phyloP scores from a whole-genome alignment of 2,888 invertebrate species.

The Halocaridina rubra region DNA sequence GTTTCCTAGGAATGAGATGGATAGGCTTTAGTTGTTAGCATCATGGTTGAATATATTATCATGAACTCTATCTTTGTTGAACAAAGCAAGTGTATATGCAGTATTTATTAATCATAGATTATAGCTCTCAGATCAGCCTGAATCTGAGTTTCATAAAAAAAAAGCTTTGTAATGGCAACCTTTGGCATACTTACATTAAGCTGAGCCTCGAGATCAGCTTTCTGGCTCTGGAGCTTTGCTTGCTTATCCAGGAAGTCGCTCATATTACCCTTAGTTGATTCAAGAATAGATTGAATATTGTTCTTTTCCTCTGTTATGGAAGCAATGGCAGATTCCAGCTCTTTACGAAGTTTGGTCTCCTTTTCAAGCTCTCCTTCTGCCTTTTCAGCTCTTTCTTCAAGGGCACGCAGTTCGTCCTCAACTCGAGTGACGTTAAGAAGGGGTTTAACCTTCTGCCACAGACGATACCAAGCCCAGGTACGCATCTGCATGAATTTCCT shows the following conservation, averaged over 20 bases:
- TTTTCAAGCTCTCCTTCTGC: constrained; percentile 93
- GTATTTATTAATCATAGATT: not conserved
- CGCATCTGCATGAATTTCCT: constrained; percentile 98
- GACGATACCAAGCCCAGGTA: constrained; percentile 99
- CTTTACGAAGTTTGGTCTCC: constrained; percentile 96
- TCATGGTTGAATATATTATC: no score
- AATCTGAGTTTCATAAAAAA: not conserved
- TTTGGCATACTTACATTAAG: constrained; percentile 71
- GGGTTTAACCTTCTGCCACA: constrained; percentile 99
- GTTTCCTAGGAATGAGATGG: constrained; percentile 68
- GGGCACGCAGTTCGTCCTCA: constrained; percentile 89
- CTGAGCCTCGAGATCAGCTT: constrained; percentile 95
- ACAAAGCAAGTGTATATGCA: not conserved
- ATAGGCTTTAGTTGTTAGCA: no score
- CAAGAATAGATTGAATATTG: constrained; percentile 85
- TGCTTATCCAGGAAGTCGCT: constrained; percentile 93
- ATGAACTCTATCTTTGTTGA: no score
- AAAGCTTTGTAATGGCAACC: not conserved
- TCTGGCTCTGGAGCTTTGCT: constrained; percentile 93
- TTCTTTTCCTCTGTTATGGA: constrained; percentile 96
- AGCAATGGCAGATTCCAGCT: constrained; percentile 92
- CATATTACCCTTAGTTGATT: constrained; percentile 93
- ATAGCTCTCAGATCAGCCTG: not conserved
- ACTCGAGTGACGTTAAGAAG: constrained; percentile 98
- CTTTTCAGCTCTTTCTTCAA: constrained; percentile 94